phyloP scores from a whole-genome alignment of 2,113 vertebrate genomes.

The Perca flavescens region DNA sequence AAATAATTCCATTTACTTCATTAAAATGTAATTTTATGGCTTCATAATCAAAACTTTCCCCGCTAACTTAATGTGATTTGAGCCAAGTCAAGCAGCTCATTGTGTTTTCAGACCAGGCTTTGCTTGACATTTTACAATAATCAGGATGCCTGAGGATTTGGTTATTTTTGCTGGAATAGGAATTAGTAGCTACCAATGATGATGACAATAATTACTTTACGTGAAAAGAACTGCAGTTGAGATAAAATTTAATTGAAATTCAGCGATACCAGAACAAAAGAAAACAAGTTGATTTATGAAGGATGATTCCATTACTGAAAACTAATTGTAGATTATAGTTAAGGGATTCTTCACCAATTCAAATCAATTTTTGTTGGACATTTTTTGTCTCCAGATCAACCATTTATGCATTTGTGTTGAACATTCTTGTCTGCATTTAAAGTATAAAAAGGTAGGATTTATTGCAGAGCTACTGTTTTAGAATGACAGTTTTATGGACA shows the following conservation, averaged over 20 bases:
- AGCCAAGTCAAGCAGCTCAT: constrained; percentile 58
- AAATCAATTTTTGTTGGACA: no score
- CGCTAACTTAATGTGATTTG: constrained; percentile 23
- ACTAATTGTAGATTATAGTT: neutral
- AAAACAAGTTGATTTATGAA: neutral
- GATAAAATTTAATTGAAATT: neutral
- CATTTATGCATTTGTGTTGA: neutral
- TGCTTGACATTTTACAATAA: constrained; percentile 51
- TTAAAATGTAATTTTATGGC: constrained; percentile 63
- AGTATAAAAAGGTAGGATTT: neutral
- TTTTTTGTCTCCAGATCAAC: neutral
- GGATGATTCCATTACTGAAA: neutral
- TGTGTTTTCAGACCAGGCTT: constrained; percentile 34
- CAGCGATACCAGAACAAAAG: neutral
- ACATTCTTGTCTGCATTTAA: neutral
- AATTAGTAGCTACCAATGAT: neutral
- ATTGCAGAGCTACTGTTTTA: neutral
- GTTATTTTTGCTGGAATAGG: neutral
- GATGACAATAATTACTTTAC: neutral
- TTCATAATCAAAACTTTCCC: constrained; percentile 58
- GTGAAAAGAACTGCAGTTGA: neutral
- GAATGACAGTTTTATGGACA: no score
- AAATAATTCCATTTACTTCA: constrained; percentile 56
- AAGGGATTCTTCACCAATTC: neutral
- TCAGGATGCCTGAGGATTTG: constrained; percentile 7